Base-by-base conservation (phyloP, 2,113 vertebrate species). In the Nestor notabilis region DNA sequence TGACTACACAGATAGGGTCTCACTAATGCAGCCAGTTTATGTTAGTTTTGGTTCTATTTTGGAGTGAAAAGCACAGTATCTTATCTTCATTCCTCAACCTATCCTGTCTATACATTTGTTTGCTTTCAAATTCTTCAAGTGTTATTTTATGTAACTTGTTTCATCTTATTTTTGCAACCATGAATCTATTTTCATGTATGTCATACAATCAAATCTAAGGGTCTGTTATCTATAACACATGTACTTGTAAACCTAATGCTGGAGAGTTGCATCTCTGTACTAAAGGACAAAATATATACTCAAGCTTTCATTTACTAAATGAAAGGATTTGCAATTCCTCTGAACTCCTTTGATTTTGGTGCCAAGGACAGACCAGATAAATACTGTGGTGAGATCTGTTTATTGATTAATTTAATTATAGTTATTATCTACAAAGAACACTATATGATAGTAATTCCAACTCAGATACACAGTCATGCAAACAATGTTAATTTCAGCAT, bases 391-490 rank as follows among this genome's bases (percentile, higher is more conserved):
- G 46, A 90, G 84, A 93, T 91, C 23, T 68, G 83, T 91, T 96
- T 95, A 97, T 91, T 89, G 83, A 89, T 97, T 81, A 91, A 84
- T 87, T 52, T 90, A 83, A 94, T 83, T 95, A 77, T 17, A 91
- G 77, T 82, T 84, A 66, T 91, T 84, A 94, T 78, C 77, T 87
- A 84, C 74, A 87, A 78, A 91, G 80, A 53, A 58, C 46, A 70
- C 46, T 71, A 20, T 70, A 78, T 13, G 41, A 93, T 15, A 78
- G 46, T 16, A 70, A 84, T 65, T 89, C 68, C 35, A 89, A 88
- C 29, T 60, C 64, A 50, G 31, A 89, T n/a, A 74, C 7, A 60
- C 33, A 80, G 84, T 70, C 78, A 84, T 3, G 21, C 27, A 83
- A 90, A 79, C 63, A 77, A 66, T 17, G 29, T 70, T 84, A 39